Conservation (phyloP, 2,888 invertebrate species). For the Pteria penguin region DNA sequence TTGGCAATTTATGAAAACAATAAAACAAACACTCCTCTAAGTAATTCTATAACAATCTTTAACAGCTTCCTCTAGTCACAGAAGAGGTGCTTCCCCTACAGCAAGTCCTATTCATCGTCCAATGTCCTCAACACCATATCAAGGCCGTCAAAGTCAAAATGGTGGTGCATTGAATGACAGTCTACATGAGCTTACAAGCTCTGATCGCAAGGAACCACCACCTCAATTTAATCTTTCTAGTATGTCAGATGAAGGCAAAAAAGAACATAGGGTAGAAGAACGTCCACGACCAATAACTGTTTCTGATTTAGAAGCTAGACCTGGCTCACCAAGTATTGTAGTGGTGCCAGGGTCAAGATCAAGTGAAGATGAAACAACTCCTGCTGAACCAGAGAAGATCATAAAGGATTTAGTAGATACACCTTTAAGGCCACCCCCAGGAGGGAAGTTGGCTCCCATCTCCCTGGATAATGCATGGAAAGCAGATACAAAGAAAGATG, state of each 20-base stretch:
- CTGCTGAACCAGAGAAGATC: constrained; percentile 4
- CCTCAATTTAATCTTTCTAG: constrained; percentile 66
- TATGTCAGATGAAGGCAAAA: constrained; percentile 62
- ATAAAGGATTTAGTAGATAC: not conserved
- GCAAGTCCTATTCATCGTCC: constrained; percentile 69
- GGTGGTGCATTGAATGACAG: constrained; percentile 51
- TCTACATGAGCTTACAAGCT: constrained; percentile 64
- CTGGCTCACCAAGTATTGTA: constrained; percentile 74
- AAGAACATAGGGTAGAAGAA: constrained; percentile 43
- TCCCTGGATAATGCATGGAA: constrained; percentile 68
- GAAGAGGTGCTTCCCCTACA: constrained; percentile 51
- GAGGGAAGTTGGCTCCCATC: constrained; percentile 55
- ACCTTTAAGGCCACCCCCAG: constrained; percentile 37
- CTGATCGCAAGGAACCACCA: constrained; percentile 48
- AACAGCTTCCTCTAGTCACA: constrained; percentile 22
- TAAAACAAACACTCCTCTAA: too few relatives aligned
- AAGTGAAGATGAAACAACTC: constrained; percentile 40
- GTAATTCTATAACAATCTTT: too few relatives aligned
- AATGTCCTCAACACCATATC: constrained; percentile 73
- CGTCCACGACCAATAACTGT: constrained; percentile 69
- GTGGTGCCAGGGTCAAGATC: constrained; percentile 69
- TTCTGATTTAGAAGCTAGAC: constrained; percentile 73
- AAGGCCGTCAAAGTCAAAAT: constrained; percentile 33
- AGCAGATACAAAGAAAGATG: constrained; percentile 55
- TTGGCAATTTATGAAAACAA: too few relatives aligned